Percentiles rank a stretch among this genome's conserved stretches.
Evolutionary conservation across 2,113 vertebrate species (phyloP).

Genomic region (Gyps fulvus): DNA sequence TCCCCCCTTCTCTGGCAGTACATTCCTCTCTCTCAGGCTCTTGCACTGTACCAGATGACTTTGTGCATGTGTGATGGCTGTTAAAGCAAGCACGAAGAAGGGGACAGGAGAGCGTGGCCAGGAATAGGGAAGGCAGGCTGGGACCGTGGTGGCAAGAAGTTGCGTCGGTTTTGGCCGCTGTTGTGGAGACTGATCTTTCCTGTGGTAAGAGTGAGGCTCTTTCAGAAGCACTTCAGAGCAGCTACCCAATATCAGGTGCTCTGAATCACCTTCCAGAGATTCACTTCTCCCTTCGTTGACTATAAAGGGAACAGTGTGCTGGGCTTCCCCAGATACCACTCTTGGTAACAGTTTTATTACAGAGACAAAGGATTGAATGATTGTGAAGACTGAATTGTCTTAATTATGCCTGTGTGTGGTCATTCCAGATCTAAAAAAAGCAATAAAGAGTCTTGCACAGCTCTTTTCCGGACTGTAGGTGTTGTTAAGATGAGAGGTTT

Average conservation of each 20-base stretch:
- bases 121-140: background rate
- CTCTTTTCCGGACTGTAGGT: background rate
- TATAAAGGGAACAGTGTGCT: background rate
- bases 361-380: background rate
- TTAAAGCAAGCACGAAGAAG: background rate
- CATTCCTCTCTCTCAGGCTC: accelerated
- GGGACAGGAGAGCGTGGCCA: background rate
- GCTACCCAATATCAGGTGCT: background rate
- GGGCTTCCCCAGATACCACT: background rate
- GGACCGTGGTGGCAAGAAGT: accelerated
- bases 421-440: background rate
- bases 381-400: background rate
- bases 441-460: background rate
- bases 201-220: background rate
- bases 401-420: background rate
- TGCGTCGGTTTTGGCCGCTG: accelerated
- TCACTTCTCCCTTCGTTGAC: background rate
- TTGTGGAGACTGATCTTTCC: background rate
- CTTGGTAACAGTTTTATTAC: background rate
- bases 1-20: background rate
- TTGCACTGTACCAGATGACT: background rate
- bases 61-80: accelerated
- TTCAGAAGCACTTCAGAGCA: background rate
- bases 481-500: background rate
- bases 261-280: background rate